Evolutionary conservation across 2,113 vertebrate genomes (phyloP).

Genomic region (Xenopus laevis): DNA sequence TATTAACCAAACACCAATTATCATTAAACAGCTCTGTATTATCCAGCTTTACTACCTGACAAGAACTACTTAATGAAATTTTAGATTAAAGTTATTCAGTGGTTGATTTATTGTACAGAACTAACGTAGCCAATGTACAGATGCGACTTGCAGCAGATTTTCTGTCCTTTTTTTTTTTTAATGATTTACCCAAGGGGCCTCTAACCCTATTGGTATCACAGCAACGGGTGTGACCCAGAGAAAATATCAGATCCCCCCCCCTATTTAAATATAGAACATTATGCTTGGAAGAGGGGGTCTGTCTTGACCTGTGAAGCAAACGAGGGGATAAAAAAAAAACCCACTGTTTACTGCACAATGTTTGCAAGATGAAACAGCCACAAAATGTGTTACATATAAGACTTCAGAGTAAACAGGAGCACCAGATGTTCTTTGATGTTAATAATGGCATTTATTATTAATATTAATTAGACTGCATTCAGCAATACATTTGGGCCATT

Average conservation of each 20-base stretch:
- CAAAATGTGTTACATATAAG: conserved; percentile 99
- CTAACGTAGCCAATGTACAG: conserved; percentile 88
- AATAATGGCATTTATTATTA: conserved; percentile 99
- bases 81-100: conserved; percentile 99
- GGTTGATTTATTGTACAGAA: conserved; percentile 93
- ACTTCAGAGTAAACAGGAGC: conserved; percentile 99
- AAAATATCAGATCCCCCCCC: conserved; percentile 69
- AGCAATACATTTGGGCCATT: conserved; percentile 99
- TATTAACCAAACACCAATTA: conserved; percentile 99
- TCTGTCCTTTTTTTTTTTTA: conserved; percentile 63
- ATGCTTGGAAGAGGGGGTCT: conserved; percentile 72
- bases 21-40: conserved; percentile 99
- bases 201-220: conserved; percentile 85
- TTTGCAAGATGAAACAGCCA: conserved; percentile 96
- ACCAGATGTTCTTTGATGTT: conserved; percentile 99
- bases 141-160: conserved; percentile 78
- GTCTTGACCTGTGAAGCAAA: conserved; percentile 77
- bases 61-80: conserved; percentile 99
- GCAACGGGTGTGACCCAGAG: conserved; percentile 84
- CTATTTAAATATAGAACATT: conserved; percentile 67
- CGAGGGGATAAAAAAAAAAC: conserved; percentile 37
- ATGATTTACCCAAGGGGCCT: conserved; percentile 82
- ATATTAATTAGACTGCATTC: conserved; percentile 99
- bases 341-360: conserved; percentile 89
- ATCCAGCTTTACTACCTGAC: conserved; percentile 99